Percentiles rank a stretch among this genome's conserved stretches.
Evolutionary conservation across 2,797 vertebrate species (phyloP).

Genomic region (Diceros bicornis): DNA sequence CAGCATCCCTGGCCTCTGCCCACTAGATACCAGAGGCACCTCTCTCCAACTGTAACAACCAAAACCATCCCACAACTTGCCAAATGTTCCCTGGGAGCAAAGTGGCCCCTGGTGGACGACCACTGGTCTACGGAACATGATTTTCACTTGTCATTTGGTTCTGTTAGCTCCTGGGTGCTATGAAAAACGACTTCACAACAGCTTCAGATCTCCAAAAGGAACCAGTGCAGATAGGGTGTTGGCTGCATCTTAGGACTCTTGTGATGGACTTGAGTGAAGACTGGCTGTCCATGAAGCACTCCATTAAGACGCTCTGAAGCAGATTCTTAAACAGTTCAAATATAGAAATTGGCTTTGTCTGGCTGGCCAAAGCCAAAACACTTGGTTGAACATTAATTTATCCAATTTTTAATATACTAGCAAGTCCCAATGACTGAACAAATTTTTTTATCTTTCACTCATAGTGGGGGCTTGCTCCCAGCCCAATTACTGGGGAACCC

Average conservation of each 20-base stretch:
- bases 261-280: not conserved
- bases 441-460: not conserved
- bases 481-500: not conserved
- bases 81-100: not conserved
- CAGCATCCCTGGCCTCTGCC: too few relatives aligned
- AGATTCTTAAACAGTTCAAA: not conserved
- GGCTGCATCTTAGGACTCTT: not conserved
- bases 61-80: not conserved
- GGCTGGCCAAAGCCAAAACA: slow-evolving; percentile 3
- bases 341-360: not conserved
- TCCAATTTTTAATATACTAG: not conserved
- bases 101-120: not conserved
- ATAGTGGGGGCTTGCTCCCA: not conserved
- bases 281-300: not conserved
- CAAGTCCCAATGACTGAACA: not conserved
- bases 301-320: not conserved
- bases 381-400: not conserved
- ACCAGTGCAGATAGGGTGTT: not conserved
- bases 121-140: not conserved
- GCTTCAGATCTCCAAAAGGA: not conserved
- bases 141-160: not conserved
- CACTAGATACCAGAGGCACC: not conserved
- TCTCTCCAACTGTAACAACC: not conserved
- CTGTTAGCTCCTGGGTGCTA: not conserved
- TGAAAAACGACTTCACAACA: not conserved